Conservation (phyloP, 2,888 invertebrate species). For the Athetis lepigone region DNA sequence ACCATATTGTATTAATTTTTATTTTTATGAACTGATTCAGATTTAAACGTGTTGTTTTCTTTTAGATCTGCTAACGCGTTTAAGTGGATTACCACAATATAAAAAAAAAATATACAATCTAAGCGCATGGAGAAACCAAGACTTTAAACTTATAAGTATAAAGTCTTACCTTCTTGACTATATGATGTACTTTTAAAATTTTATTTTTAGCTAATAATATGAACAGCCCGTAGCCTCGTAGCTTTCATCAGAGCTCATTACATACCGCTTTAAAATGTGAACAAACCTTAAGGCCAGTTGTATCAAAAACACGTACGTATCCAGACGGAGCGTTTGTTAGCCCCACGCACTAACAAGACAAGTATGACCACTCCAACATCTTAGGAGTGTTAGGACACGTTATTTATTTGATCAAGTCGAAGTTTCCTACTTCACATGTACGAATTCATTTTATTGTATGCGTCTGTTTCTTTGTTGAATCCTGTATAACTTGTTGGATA, state of each 20-base stretch:
- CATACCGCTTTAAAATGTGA: slow-evolving; percentile 12
- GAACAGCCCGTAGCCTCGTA: no score
- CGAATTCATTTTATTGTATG: slow-evolving; percentile 17
- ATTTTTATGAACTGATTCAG: slow-evolving; percentile 43
- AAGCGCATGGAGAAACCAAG: no score
- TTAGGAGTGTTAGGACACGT: slow-evolving; percentile 13
- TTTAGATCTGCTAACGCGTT: no score
- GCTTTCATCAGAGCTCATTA: not conserved
- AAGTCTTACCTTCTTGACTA: no score
- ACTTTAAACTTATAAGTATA: no score
- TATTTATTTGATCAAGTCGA: slow-evolving; percentile 39
- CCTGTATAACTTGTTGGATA: not conserved
- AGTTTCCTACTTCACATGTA: slow-evolving; percentile 34
- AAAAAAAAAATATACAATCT: no score
- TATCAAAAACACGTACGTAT: slow-evolving; percentile 42
- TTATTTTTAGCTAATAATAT: no score
- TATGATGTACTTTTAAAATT: no score
- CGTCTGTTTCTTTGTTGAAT: not conserved
- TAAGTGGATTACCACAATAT: no score
- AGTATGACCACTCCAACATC: slow-evolving; percentile 40
- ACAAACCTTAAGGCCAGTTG: slow-evolving; percentile 2
- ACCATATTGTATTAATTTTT: slow-evolving; percentile 11
- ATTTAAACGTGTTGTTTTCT: slow-evolving; percentile 24
- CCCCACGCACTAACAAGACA: slow-evolving; percentile 50
- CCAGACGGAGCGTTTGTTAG: slow-evolving; percentile 29